Base-by-base conservation (phyloP, 2,113 vertebrate species). In the Etia nguti region DNA sequence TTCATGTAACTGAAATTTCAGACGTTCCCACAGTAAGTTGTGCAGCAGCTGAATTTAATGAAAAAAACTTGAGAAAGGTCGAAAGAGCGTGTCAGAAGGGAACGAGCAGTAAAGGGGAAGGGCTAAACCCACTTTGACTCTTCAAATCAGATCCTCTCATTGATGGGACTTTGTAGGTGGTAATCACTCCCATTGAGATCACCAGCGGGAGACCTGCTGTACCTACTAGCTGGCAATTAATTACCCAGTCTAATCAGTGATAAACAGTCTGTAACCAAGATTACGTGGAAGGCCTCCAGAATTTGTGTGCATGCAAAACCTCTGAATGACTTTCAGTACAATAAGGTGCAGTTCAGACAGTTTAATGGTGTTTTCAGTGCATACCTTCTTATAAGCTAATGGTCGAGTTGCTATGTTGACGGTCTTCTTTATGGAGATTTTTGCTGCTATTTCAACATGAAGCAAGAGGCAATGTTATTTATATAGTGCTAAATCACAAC, bases 391-490 rank as follows among this genome's bases (percentile, higher is more conserved):
- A 18, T 38, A 73, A 46, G 65, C 16, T 46, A 73, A 46, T 73
- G 38, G 22, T 73, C 2, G 13, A 73, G 38, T 26, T 73, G 22
- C 38, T 73, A 6, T 46, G 15, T 70, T 55, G 52, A 4, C 10
- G 16, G 9, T 55, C n/a, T 22, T 73, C 22, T 6, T 73, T 10
- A 41, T 0, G 8, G 22, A 48, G 70, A 18, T 29, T 48, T 73
- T 29, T 75, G 70, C 24, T 48, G 41, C 70, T 75, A 10, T 75
- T 75, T 75, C 38, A 48, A 75, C 22, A 48, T 48, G 24, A 75
- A 29, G 43, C 41, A 75, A 75, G 24, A 29, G 15, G 6, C 15
- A 20, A 15, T 62, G 18, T 62, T 62, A 36, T 62, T 62, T 36
- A 36, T 36, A 36, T 7, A 62, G 59, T 36, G 31, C 18, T 36